Percentiles rank a stretch among this genome's conserved stretches.
phyloP scores from a whole-genome alignment of 2,113 vertebrate genomes.

The Cranoglanis bouderius region DNA sequence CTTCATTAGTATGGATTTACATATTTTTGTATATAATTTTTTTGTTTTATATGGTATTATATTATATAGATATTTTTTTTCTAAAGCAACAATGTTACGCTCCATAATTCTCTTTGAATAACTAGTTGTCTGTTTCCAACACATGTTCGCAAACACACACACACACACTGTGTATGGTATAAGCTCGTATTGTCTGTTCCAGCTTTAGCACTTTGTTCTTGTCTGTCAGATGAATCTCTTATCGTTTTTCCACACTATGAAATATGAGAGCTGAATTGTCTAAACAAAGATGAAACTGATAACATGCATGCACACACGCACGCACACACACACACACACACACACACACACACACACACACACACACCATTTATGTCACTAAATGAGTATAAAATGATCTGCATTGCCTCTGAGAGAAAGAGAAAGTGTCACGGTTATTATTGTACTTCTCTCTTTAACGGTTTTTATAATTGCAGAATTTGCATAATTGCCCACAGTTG shows the following conservation, averaged over 20 bases:
- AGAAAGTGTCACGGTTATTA: not conserved
- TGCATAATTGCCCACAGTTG: constrained; percentile 48
- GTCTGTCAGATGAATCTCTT: constrained; percentile 36
- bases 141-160: not conserved
- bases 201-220: constrained; percentile 9
- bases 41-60: no score
- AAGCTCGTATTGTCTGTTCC: not conserved
- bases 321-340: not conserved
- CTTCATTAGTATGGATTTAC: not conserved
- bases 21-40: no score
- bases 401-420: not conserved
- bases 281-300: constrained; percentile 1
- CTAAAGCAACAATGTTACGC: not conserved
- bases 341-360: not conserved
- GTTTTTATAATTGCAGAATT: constrained; percentile 40
- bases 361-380: not conserved
- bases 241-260: not conserved
- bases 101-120: not conserved
- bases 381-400: not conserved
- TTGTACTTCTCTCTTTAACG: constrained; percentile 10
- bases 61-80: not conserved
- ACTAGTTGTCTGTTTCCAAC: not conserved
- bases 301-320: not conserved
- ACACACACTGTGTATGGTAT: not conserved
- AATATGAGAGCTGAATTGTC: constrained; percentile 12